Conservation (phyloP, 2,113 vertebrate genomes). For the Ammodytes dubius region DNA sequence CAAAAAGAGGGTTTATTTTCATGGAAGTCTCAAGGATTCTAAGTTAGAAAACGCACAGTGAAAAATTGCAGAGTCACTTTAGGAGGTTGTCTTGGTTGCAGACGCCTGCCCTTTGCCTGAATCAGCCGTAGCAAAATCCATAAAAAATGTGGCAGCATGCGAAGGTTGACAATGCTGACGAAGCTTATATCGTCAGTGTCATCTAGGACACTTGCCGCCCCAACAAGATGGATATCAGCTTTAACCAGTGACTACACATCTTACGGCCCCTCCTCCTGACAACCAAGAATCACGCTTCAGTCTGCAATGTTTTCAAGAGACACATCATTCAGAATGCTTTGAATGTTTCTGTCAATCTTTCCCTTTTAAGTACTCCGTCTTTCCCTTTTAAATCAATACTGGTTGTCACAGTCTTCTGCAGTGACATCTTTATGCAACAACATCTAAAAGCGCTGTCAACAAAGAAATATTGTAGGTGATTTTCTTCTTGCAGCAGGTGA, state of each 20-base stretch:
- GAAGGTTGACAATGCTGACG: too few species aligned
- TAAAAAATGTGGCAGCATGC: conserved; percentile 1
- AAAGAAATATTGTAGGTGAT: background rate
- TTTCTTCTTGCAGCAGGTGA: conserved; percentile 6
- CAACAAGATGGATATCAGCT: conserved; percentile 15
- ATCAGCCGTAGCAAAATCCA: background rate
- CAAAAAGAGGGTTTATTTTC: background rate
- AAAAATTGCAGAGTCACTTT: background rate
- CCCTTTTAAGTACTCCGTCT: background rate
- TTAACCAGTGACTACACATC: background rate
- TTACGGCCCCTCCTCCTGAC: background rate
- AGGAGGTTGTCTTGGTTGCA: background rate
- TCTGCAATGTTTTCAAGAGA: background rate
- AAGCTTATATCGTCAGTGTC: background rate
- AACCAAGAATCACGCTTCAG: background rate
- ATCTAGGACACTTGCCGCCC: background rate
- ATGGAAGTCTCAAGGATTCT: background rate
- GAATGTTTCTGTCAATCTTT: conserved; percentile 1
- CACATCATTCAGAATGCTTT: background rate
- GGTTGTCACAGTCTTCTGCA: conserved; percentile 24
- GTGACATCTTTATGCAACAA: background rate
- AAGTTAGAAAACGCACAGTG: background rate
- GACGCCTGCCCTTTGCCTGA: background rate
- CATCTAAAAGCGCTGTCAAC: background rate
- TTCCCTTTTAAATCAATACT: conserved; percentile 22